Evolutionary conservation across 2,888 invertebrate species (phyloP).

Genomic region (Drosophila eohydei): DNA sequence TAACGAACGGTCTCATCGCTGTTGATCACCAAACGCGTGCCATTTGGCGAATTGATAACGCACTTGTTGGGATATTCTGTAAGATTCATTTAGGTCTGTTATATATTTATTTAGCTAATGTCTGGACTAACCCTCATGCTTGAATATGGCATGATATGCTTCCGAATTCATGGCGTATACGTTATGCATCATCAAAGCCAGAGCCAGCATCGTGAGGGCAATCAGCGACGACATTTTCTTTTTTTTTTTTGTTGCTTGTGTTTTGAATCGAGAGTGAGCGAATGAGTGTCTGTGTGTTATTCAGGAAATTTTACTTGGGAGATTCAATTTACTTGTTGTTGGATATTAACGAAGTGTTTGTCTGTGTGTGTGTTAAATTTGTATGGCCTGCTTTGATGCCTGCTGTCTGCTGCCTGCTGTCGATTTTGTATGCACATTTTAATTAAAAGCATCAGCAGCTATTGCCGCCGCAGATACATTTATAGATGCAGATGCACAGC

Average conservation of each 20-base stretch:
- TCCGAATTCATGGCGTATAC: not conserved
- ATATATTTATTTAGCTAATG: not conserved
- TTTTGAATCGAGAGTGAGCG: slow-evolving; percentile 1
- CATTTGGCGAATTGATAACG: slow-evolving; percentile 23
- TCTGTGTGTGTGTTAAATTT: slow-evolving; percentile 39
- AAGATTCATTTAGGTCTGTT: no score
- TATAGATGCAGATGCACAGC: slow-evolving; percentile 18
- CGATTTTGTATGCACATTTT: slow-evolving; percentile 68
- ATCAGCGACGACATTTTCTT: slow-evolving; percentile 39
- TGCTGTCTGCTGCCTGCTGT: slow-evolving; percentile 19
- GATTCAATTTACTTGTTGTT: slow-evolving; percentile 53
- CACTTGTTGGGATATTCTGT: slow-evolving; percentile 39
- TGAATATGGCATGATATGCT: slow-evolving; percentile 25
- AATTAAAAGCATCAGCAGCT: slow-evolving; percentile 58
- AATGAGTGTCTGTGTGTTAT: slow-evolving; percentile 16
- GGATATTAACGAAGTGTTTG: slow-evolving; percentile 4
- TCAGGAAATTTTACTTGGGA: slow-evolving; percentile 58
- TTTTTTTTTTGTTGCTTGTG: not conserved
- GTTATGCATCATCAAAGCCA: slow-evolving; percentile 11
- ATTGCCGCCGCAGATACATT: slow-evolving; percentile 1
- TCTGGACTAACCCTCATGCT: slow-evolving; percentile 22
- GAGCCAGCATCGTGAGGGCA: slow-evolving; percentile 16
- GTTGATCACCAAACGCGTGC: slow-evolving; percentile 16
- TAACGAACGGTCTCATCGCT: slow-evolving; percentile 25
- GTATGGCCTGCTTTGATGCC: slow-evolving; percentile 48